Conservation (phyloP, 2,888 invertebrate genomes). For the Sinotaia quadrata region DNA sequence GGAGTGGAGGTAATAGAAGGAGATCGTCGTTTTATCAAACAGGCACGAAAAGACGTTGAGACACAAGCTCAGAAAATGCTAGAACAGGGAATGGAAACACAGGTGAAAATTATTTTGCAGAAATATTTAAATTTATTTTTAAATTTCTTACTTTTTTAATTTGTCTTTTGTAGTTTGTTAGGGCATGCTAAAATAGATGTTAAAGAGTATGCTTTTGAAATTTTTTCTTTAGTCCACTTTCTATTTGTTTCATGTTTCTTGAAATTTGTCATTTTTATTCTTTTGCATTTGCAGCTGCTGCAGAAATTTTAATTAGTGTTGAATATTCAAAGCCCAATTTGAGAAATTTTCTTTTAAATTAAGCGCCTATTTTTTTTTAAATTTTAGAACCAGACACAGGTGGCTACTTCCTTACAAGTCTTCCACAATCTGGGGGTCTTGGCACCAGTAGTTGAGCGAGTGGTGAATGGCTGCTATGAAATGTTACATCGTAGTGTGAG, state of each 20-base stretch:
- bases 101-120: constrained; percentile 70
- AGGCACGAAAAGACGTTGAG: constrained; percentile 83
- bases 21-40: constrained; percentile 78
- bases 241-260: too few relatives aligned
- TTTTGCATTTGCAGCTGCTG: too few relatives aligned
- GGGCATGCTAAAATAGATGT: background rate
- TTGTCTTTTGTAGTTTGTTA: background rate
- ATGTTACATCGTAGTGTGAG: constrained; percentile 74
- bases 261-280: too few relatives aligned
- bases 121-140: background rate
- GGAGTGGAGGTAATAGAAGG: constrained; percentile 87
- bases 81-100: constrained; percentile 83
- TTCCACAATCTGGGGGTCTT: constrained; percentile 76
- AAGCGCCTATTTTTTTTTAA: too few relatives aligned
- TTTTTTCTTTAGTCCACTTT: too few relatives aligned
- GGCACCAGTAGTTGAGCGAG: constrained; percentile 73
- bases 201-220: too few relatives aligned
- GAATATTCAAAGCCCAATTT: too few relatives aligned
- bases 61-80: constrained; percentile 86
- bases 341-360: too few relatives aligned
- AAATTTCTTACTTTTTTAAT: too few relatives aligned
- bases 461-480: constrained; percentile 72
- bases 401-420: constrained; percentile 79
- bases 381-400: constrained; percentile 73
- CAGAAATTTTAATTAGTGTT: too few relatives aligned